Base-by-base conservation (phyloP, 2,888 invertebrate species). In the Tachystola acroxantha region DNA sequence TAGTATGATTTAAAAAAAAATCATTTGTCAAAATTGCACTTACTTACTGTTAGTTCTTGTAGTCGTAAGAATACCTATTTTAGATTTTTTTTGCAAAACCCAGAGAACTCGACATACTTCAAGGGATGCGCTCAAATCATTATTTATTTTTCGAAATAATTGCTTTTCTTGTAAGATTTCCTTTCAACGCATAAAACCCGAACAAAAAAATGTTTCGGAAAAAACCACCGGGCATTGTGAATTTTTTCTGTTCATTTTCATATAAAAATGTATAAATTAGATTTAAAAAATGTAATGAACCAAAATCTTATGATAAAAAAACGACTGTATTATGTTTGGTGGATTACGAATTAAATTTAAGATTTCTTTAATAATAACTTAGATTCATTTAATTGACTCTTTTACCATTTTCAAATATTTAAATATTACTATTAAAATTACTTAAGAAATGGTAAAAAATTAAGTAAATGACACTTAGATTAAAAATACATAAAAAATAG, bases 71-170 rank as follows among this genome's bases (percentile, higher is more conserved):
- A n/a, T n/a, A n/a, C n/a, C n/a, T n/a, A n/a, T n/a, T n/a, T n/a
- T n/a, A 32, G 10, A 24, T n/a, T 3, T 13, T 12, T 13, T 29
- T 29, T 13, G 1, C 9, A 24, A n/a, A n/a, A n/a, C n/a, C n/a
- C n/a, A n/a, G 29, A 29, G 14, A 14, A 29, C 29, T 14, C 16
- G 9, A 29, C 6, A 13, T 26, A 34, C 29, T n/a, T 37, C 37
- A 33, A 41, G 42, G 26, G 39, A 37, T 35, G 32, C 52, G 66
- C 66, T 67, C 66, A 65, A 65, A 54, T 50, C 47, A 34, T 52
- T 53, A 67, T 67, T 67, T 67, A 67, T 65, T 64, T 47, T 41
- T 50, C 34, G 39, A 48, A 45, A 50, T 53, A 49, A 45, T 45
- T 32, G 40, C 42, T 42, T 36, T 36, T 39, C n/a, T 13, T 24